phyloP scores from a whole-genome alignment of 2,797 vertebrate species.

The Ibycter americanus region DNA sequence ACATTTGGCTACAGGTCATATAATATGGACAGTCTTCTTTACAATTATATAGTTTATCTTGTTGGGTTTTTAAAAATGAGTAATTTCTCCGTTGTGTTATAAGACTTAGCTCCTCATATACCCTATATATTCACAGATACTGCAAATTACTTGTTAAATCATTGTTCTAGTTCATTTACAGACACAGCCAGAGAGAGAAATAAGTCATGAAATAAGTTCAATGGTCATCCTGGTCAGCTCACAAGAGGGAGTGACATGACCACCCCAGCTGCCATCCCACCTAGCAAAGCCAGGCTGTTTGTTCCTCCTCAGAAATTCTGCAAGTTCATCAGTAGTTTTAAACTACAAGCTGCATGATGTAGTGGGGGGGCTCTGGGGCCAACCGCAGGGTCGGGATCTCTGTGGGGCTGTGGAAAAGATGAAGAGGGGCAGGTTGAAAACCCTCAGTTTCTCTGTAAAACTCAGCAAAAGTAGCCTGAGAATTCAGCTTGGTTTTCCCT shows the following conservation, averaged over 20 bases:
- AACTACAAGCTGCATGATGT: background rate
- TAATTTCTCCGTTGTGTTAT: background rate
- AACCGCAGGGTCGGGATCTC: rapidly evolving
- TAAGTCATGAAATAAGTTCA: background rate
- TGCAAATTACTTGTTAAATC: background rate
- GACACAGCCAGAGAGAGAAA: background rate
- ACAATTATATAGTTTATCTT: background rate
- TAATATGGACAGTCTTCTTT: background rate
- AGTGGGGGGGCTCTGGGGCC: rapidly evolving
- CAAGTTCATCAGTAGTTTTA: background rate
- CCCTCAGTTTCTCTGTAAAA: background rate
- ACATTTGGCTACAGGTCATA: background rate
- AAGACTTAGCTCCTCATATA: background rate
- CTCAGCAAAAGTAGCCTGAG: background rate
- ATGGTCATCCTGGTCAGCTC: background rate
- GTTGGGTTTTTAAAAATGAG: background rate
- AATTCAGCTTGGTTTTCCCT: background rate
- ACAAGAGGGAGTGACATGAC: background rate
- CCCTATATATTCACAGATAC: background rate
- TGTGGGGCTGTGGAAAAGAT: background rate
- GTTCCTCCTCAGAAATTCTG: background rate
- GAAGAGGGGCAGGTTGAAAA: background rate
- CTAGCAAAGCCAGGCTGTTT: rapidly evolving
- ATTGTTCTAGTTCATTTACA: background rate
- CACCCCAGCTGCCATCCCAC: background rate